Conservation (phyloP, 64 coral and sea anemone species). For the Stichodactyla mertensii region DNA sequence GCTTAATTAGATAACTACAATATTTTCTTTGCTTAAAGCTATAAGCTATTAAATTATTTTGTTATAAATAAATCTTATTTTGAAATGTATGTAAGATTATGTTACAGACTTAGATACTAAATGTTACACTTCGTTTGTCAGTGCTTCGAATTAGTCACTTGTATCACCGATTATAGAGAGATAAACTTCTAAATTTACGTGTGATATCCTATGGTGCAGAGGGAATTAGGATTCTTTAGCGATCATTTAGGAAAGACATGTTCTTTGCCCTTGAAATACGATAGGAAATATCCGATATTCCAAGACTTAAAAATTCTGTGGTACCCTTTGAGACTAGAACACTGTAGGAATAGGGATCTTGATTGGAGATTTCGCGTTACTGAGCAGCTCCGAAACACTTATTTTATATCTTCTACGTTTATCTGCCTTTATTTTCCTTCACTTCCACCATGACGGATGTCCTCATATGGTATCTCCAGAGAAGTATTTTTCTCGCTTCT, state of each 20-base stretch:
- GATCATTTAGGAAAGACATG: neutral
- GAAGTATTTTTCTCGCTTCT: slow-evolving; percentile 34
- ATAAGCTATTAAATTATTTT: too few species aligned
- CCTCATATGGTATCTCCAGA: slow-evolving; percentile 35
- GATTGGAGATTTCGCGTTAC: neutral
- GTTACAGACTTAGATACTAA: neutral
- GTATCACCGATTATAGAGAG: neutral
- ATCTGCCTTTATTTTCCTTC: neutral
- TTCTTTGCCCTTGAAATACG: neutral
- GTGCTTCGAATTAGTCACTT: neutral
- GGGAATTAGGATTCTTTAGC: neutral
- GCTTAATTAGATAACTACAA: too few species aligned
- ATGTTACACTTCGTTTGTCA: neutral
- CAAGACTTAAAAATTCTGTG: too few species aligned
- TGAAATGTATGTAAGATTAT: neutral
- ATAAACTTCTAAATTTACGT: neutral
- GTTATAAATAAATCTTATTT: too few species aligned
- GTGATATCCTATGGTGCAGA: neutral
- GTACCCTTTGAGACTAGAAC: too few species aligned
- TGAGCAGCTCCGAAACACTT: neutral
- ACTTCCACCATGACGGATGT: slow-evolving; percentile 17
- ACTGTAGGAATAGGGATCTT: too few species aligned
- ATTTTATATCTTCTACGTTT: neutral
- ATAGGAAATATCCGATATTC: neutral
- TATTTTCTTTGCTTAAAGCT: too few species aligned